These are phyloP conservation scores for Chionomys nivalis DNA, from an alignment of 2,113 vertebrate genomes.

Conservation along the genomic window DNA sequence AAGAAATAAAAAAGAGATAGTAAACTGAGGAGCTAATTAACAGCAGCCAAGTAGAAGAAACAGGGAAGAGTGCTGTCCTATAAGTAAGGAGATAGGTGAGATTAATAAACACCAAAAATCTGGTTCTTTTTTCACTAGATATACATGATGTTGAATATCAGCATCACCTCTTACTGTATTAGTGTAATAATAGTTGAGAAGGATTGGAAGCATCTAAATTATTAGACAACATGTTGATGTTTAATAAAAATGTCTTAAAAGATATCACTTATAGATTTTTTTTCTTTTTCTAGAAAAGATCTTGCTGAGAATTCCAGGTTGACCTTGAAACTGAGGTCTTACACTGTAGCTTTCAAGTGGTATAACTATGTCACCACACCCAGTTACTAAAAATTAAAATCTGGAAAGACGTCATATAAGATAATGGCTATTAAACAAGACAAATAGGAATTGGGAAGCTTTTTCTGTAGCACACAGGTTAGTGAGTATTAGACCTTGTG, in stretches of 20 bases:
- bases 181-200: not conserved
- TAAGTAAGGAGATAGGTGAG: slow-evolving; percentile 17
- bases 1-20: not conserved
- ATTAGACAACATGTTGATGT: not conserved
- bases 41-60: not conserved
- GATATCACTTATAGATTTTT: not conserved
- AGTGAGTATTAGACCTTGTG: slow-evolving; percentile 2
- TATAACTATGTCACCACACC: not conserved
- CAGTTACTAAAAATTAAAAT: not conserved
- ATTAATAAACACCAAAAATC: not conserved
- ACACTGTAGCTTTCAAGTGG: not conserved
- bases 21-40: not conserved
- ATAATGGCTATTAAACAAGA: not conserved
- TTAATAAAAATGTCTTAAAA: not conserved
- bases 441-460: not conserved
- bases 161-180: not conserved
- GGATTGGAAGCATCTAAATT: not conserved
- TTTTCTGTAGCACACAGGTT: not conserved
- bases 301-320: not conserved
- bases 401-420: slow-evolving; percentile 19
- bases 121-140: not conserved
- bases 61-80: not conserved
- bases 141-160: not conserved
- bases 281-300: not conserved
- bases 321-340: not conserved